Evolutionary conservation across 2,888 invertebrate species (phyloP).

Genomic region (Magallana nippona): DNA sequence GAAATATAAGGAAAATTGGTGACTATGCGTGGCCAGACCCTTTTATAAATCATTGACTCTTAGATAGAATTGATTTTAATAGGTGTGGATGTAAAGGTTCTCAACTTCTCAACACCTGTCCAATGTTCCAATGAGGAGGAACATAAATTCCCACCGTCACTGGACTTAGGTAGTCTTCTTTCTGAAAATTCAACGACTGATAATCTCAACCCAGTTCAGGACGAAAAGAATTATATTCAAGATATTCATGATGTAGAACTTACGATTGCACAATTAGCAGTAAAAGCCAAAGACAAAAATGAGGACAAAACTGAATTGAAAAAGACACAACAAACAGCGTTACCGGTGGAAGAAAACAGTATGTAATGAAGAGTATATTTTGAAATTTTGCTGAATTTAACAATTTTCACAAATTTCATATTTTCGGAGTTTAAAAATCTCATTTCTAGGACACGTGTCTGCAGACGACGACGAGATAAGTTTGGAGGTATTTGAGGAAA

Average conservation of each 20-base stretch:
- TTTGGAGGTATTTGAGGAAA: slow-evolving; percentile 44
- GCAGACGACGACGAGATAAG: background rate
- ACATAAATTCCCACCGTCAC: background rate
- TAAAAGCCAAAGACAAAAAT: background rate
- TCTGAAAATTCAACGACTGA: background rate
- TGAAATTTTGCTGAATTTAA: too few species aligned
- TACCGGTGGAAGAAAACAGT: background rate
- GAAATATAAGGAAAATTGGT: too few species aligned
- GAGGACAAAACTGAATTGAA: background rate
- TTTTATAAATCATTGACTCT: too few species aligned
- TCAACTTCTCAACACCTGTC: background rate
- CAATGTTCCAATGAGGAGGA: background rate
- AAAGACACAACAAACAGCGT: background rate
- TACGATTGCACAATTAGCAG: background rate
- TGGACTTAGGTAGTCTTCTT: background rate
- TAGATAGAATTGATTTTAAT: too few species aligned
- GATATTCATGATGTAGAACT: background rate
- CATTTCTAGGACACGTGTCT: background rate
- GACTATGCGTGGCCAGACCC: too few species aligned
- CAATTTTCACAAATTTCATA: too few species aligned
- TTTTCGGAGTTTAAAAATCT: background rate
- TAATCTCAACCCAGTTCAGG: background rate
- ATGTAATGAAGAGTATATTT: background rate
- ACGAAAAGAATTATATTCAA: background rate
- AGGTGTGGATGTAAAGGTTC: background rate